phyloP scores from a whole-genome alignment of 2,113 vertebrate genomes.

The Tachycineta bicolor region DNA sequence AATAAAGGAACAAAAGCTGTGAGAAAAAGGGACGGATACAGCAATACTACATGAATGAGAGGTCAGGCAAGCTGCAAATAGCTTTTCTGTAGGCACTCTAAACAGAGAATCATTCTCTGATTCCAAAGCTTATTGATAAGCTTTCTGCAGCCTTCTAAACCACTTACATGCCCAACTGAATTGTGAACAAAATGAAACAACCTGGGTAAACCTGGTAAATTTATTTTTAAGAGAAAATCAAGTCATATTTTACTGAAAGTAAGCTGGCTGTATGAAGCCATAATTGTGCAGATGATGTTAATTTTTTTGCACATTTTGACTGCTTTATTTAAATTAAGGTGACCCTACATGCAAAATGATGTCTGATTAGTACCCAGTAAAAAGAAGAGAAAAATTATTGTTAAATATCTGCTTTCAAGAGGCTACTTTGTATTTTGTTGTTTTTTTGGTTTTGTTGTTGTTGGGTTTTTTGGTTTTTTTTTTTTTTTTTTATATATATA shows the following conservation, averaged over 20 bases:
- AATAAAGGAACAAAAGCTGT: conserved; percentile 44
- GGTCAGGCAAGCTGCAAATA: neutral
- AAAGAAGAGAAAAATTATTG: neutral
- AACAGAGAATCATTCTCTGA: neutral
- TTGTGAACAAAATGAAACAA: neutral
- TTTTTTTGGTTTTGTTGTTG: too few species aligned
- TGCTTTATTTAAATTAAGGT: neutral
- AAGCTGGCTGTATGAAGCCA: neutral
- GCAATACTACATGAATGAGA: neutral
- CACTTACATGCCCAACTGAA: neutral
- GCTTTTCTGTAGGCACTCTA: neutral
- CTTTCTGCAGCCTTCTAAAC: neutral
- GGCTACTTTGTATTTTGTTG: neutral
- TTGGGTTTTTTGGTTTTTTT: neutral
- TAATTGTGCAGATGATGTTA: neutral
- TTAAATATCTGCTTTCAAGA: neutral
- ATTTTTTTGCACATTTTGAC: neutral
- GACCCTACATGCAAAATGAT: neutral
- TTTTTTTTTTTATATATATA: neutral
- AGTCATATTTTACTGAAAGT: neutral
- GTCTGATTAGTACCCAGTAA: neutral
- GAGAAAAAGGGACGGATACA: neutral
- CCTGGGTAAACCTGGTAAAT: neutral
- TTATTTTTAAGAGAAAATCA: neutral
- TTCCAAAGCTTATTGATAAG: neutral